Evolutionary conservation across 1,140 invertebrate genomes (phyloP), one percentile per base, ranked within the genome.

Genomic region (Melanaphis sacchari): DNA sequence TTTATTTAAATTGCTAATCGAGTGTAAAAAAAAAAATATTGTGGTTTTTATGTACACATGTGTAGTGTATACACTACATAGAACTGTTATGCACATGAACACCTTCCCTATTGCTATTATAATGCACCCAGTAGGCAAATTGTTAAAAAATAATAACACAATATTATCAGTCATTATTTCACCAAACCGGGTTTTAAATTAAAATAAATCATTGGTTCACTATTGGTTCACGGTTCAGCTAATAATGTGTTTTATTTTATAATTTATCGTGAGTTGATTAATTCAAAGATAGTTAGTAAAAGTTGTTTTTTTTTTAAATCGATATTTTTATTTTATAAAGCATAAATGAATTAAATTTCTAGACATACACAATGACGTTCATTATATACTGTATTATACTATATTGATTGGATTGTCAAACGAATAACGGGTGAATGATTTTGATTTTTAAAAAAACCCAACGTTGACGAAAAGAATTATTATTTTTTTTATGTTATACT

Each of bases 271-370:
- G n/a, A 11, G 21, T 82, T 82, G n/a, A 82, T 38, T 82, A 82
- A 82, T 82, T 82, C 40, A 82, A 82, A 38, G 81, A 82, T 82
- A 82, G 8, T 38, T 24, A 82, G n/a, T 82, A 82, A 82, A 82
- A 82, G 81, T 82, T 82, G n/a, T 38, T 38, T 82, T 82, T 82
- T n/a, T 82, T 81, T 81, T 81, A 22, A 9, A 38, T 38, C 31
- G 31, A 76, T 40, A 38, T 38, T 0, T 40, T 38, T 82, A 40
- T 82, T 82, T 82, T 6, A 38, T 36, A 9, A 40, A 82, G 8
- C 15, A 38, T 18, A 76, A 5, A 76, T 76, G 59, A 76, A 76
- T 18, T 66, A 6, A 4, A 18, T 66, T 5, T 46, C 11, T 66
- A 66, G 5, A 18, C n/a, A 1, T 18, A 8, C 26, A 54, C 26